Conservation (phyloP, 2,113 vertebrate species). For the Alligator mississippiensis region DNA sequence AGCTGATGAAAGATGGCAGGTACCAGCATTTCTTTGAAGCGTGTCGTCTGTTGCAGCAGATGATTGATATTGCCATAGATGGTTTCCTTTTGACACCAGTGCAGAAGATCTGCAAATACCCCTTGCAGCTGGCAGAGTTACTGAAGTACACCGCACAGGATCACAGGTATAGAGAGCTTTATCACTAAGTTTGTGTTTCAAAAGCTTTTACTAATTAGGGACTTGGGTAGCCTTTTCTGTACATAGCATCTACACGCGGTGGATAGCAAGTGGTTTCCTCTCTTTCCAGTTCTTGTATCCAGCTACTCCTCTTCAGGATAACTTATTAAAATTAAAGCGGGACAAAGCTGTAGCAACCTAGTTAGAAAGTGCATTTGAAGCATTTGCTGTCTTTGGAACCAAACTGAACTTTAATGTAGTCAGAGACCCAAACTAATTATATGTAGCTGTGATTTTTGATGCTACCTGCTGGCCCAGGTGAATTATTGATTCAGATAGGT, state of each 20-base stretch:
- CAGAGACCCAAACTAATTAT: conserved; percentile 57
- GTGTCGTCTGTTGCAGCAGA: conserved; percentile 96
- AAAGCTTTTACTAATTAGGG: accelerated
- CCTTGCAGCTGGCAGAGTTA: conserved; percentile 95
- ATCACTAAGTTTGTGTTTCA: not conserved
- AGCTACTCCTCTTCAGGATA: not conserved
- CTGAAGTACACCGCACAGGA: conserved; percentile 99
- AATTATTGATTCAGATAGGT: not conserved
- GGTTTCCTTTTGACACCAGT: conserved; percentile 97
- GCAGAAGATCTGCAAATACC: conserved; percentile 99
- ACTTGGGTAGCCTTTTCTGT: not conserved
- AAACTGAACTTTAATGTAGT: not conserved
- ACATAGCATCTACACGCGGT: not conserved
- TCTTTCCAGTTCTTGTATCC: not conserved
- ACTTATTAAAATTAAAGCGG: not conserved
- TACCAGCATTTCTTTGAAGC: conserved; percentile 99
- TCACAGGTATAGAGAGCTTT: conserved; percentile 86
- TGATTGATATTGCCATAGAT: conserved; percentile 99
- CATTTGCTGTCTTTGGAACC: conserved; percentile 4
- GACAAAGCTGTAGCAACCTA: conserved; percentile 25
- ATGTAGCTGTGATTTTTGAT: conserved; percentile 34
- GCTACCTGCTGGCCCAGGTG: conserved; percentile 10
- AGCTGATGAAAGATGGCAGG: conserved; percentile 96
- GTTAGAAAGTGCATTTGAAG: conserved; percentile 10
- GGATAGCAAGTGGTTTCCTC: accelerated